Percentiles rank a stretch among this genome's conserved stretches.
phyloP scores from a whole-genome alignment of 1,140 invertebrate species.

The Neotoxoptera formosana region DNA sequence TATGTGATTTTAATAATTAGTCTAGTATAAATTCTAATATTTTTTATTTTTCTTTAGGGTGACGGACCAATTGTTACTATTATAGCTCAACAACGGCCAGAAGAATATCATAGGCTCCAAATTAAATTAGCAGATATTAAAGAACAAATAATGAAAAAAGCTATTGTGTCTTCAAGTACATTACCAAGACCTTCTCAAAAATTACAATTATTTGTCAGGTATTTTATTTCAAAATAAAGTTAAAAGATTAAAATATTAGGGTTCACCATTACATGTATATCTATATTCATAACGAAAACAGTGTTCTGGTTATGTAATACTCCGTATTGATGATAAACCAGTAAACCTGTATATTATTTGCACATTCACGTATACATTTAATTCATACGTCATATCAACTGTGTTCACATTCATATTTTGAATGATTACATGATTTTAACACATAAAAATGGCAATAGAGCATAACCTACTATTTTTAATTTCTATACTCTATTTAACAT shows the following conservation, averaged over 20 bases:
- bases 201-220: constrained; percentile 73
- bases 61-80: constrained; percentile 92
- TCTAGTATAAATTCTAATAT: not conserved
- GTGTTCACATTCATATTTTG: too few species aligned
- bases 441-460: too few species aligned
- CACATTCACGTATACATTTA: too few species aligned
- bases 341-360: too few species aligned
- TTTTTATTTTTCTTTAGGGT: constrained; percentile 67
- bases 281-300: too few species aligned
- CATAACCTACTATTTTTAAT: too few species aligned
- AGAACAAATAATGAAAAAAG: constrained; percentile 76
- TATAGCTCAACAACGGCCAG: constrained; percentile 91
- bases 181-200: constrained; percentile 76
- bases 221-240: not conserved
- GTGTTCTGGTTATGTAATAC: too few species aligned
- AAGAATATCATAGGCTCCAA: constrained; percentile 97
- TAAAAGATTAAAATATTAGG: not conserved
- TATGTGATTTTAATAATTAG: not conserved
- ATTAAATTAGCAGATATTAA: constrained; percentile 97
- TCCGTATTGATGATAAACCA: too few species aligned
- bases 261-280: too few species aligned
- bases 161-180: constrained; percentile 69
- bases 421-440: too few species aligned
- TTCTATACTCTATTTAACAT: too few species aligned
- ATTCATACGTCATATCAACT: too few species aligned